Evolutionary conservation across 2,888 invertebrate species (phyloP).

Genomic region (Malacosoma neustria): DNA sequence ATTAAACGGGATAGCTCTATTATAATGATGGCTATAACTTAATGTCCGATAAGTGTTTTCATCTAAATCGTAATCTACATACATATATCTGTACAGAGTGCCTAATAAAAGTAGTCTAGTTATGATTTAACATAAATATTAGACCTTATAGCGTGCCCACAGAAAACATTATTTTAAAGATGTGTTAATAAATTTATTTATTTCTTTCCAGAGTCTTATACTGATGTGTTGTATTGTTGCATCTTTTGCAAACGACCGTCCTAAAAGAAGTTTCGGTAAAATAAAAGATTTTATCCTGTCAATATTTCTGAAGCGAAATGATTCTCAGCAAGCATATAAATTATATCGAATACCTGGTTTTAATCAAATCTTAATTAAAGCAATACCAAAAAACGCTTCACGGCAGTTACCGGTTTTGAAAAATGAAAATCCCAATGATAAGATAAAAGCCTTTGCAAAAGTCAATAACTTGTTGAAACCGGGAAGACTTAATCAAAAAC

Average conservation of each 20-base stretch:
- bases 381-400: conserved; percentile 16
- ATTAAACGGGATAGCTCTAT: no score
- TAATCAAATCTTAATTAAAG: conserved; percentile 23
- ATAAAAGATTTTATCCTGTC: conserved; percentile 20
- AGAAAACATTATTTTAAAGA: neutral
- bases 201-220: conserved; percentile 33
- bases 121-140: no score
- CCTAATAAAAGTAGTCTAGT: no score
- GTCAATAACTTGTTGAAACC: conserved; percentile 22
- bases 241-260: conserved; percentile 16
- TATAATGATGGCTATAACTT: no score
- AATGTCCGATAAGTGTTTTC: no score
- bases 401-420: conserved; percentile 16
- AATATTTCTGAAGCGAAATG: conserved; percentile 13
- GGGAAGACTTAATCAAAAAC: conserved; percentile 17
- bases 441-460: conserved; percentile 20
- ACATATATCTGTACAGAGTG: no score
- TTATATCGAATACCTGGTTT: conserved; percentile 25
- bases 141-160: conserved; percentile 1
- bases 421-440: conserved; percentile 20
- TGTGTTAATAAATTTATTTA: conserved; percentile 4
- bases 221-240: conserved; percentile 17
- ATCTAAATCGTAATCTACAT: no score
- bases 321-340: conserved; percentile 12
- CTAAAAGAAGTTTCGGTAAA: conserved; percentile 21